A percentile compares a stretch with the other conserved stretches of the same genome.
Evolutionary conservation across 2,797 vertebrate genomes (phyloP).

Genomic region (Siniperca obscura): DNA sequence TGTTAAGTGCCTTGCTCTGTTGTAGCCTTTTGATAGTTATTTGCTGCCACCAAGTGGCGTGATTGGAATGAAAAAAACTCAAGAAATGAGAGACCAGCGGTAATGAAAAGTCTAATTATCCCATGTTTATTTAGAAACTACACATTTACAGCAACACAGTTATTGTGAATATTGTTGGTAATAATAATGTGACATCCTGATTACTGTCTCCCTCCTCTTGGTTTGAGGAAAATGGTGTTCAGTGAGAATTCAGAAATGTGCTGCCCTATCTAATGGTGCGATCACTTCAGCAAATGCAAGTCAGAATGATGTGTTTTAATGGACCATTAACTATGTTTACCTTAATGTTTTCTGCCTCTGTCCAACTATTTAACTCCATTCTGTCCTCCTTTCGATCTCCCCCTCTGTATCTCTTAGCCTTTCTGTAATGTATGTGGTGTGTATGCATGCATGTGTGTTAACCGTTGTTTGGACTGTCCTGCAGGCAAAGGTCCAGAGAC

Average conservation of each 20-base stretch:
- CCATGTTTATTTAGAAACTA: conserved; percentile 18
- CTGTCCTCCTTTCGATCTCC: conserved; percentile 39
- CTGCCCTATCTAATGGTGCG: conserved; percentile 62
- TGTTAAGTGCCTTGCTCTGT: not conserved
- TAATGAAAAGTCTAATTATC: conserved; percentile 10
- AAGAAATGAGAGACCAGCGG: not conserved
- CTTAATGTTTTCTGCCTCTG: conserved; percentile 66
- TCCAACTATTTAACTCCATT: conserved; percentile 58
- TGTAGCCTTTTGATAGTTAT: conserved; percentile 40
- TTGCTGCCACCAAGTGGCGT: conserved; percentile 81
- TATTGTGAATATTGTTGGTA: conserved; percentile 18
- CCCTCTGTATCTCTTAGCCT: conserved; percentile 43
- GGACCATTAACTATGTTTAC: conserved; percentile 69
- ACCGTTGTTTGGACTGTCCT: conserved; percentile 94
- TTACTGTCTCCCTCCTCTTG: conserved; percentile 53
- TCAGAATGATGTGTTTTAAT: conserved; percentile 70
- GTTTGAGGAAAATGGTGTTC: conserved; percentile 43
- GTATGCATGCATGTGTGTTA: conserved; percentile 71
- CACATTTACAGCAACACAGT: conserved; percentile 26
- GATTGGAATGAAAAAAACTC: not conserved
- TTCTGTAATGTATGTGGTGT: conserved; percentile 49
- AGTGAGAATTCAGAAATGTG: conserved; percentile 36
- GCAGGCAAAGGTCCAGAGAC: conserved; percentile 99
- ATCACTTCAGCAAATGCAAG: conserved; percentile 66
- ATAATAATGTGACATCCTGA: conserved; percentile 35